A percentile compares a stretch with the other conserved stretches of the same genome.
Evolutionary conservation across 1,140 invertebrate species (phyloP).

Genomic region (Homalodisca vitripennis): DNA sequence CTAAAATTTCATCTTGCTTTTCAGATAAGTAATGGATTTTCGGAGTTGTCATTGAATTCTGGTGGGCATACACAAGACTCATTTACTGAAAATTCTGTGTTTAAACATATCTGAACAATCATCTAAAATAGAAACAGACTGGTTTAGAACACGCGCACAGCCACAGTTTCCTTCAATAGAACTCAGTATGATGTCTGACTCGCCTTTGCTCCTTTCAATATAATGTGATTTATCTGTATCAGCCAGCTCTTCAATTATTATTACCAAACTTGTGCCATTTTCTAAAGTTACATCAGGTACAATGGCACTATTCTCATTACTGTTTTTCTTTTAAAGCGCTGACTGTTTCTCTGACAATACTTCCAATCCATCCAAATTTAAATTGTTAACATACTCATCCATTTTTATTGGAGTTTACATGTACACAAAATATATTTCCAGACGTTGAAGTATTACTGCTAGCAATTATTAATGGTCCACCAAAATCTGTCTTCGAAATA

Average conservation of each 20-base stretch:
- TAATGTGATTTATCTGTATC: background rate
- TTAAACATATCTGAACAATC: slow-evolving; percentile 11
- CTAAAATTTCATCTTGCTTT: background rate
- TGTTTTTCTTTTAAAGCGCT: background rate
- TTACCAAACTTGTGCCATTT: slow-evolving; percentile 21
- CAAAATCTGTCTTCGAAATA: background rate
- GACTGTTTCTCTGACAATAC: background rate
- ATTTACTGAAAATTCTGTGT: slow-evolving; percentile 13
- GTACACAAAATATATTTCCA: slow-evolving; percentile 20
- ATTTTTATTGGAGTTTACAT: slow-evolving; percentile 21
- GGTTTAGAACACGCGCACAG: too few species aligned
- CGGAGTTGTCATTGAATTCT: background rate
- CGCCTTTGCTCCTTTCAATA: slow-evolving; percentile 6
- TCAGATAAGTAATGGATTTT: background rate
- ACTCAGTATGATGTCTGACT: background rate
- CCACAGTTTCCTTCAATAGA: too few species aligned
- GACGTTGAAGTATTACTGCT: background rate
- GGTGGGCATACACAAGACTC: slow-evolving; percentile 15
- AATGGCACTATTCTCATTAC: background rate
- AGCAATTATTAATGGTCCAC: slow-evolving; percentile 3
- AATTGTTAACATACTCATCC: background rate
- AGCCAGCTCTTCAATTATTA: slow-evolving; percentile 25
- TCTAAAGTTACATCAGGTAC: slow-evolving; percentile 15
- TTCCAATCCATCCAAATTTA: background rate
- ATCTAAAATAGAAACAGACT: background rate